Conservation (phyloP, 2,888 invertebrate genomes). For the Liodrosophila aerea region DNA sequence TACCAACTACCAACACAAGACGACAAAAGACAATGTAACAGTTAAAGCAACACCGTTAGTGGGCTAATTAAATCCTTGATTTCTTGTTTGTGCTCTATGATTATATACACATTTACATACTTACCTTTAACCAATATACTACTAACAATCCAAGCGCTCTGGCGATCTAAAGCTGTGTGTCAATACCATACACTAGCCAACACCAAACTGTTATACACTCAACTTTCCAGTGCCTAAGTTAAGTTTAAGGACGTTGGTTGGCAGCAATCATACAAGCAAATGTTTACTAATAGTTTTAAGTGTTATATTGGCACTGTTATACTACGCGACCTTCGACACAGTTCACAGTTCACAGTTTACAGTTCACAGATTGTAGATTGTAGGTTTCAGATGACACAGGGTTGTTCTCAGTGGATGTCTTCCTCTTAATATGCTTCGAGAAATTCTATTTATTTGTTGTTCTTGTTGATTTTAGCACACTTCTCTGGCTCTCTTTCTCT, state of each 20-base stretch:
- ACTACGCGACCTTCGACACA: conserved; percentile 2
- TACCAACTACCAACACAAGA: conserved; percentile 8
- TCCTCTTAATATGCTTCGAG: conserved; percentile 80
- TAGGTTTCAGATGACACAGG: conserved; percentile 20
- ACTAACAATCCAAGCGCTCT: conserved; percentile 56
- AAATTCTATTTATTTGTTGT: conserved; percentile 79
- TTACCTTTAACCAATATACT: conserved; percentile 63
- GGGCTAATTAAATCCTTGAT: too few relatives aligned
- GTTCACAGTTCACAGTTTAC: too few relatives aligned
- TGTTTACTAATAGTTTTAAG: conserved; percentile 30
- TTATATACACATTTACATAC: conserved; percentile 19
- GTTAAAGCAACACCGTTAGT: conserved; percentile 52
- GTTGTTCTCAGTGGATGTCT: conserved; percentile 53
- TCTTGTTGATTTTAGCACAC: conserved; percentile 73
- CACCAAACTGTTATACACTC: conserved; percentile 37
- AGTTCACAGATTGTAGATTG: too few relatives aligned
- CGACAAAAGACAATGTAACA: conserved; percentile 17
- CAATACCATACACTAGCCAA: conserved; percentile 17
- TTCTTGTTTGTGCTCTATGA: conserved; percentile 58
- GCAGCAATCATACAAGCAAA: not conserved
- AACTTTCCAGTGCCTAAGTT: conserved; percentile 40
- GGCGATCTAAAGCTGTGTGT: conserved; percentile 27
- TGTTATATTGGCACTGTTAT: conserved; percentile 31
- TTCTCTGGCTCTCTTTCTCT: conserved; percentile 17
- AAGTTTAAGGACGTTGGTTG: too few relatives aligned